A percentile compares a stretch with the other conserved stretches of the same genome.
Conservation (phyloP, 2,888 invertebrate species). For the Aproaerema taeniolella region DNA sequence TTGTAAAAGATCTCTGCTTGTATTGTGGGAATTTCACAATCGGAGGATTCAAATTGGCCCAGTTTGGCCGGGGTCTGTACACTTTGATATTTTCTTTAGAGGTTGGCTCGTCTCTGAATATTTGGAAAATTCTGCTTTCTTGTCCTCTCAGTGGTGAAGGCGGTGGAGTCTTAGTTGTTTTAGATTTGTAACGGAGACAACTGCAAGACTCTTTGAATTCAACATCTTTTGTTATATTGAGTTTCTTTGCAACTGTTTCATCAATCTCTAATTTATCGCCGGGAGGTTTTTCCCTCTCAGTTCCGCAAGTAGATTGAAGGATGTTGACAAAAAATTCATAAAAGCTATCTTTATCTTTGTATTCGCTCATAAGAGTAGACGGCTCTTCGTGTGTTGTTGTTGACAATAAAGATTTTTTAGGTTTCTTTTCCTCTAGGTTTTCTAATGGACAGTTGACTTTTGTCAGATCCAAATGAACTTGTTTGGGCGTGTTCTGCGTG, state of each 20-base stretch:
- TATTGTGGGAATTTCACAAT: neutral
- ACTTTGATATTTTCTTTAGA: neutral
- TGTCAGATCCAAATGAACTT: neutral
- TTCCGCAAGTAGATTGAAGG: constrained; percentile 43
- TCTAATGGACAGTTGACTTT: neutral
- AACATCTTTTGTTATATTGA: constrained; percentile 13
- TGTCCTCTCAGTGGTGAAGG: no score
- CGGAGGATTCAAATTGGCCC: neutral
- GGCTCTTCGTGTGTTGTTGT: constrained; percentile 30
- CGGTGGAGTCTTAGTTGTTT: no score
- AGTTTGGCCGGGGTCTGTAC: neutral
- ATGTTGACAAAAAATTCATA: constrained; percentile 55
- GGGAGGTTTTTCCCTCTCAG: constrained; percentile 22
- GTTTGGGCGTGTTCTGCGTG: no score
- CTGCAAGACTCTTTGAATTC: no score
- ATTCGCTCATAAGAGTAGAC: constrained; percentile 25
- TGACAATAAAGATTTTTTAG: constrained; percentile 9
- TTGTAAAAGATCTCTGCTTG: neutral
- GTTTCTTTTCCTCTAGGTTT: constrained; percentile 14
- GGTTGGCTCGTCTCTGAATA: neutral
- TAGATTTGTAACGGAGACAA: no score
- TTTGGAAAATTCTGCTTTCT: neutral
- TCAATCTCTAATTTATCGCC: constrained; percentile 37
- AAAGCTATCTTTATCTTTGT: constrained; percentile 27
- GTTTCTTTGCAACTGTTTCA: constrained; percentile 36